Evolutionary conservation across 2,888 invertebrate genomes (phyloP), one percentile per base, ranked within the genome.

Genomic region (Serripes groenlandicus): DNA sequence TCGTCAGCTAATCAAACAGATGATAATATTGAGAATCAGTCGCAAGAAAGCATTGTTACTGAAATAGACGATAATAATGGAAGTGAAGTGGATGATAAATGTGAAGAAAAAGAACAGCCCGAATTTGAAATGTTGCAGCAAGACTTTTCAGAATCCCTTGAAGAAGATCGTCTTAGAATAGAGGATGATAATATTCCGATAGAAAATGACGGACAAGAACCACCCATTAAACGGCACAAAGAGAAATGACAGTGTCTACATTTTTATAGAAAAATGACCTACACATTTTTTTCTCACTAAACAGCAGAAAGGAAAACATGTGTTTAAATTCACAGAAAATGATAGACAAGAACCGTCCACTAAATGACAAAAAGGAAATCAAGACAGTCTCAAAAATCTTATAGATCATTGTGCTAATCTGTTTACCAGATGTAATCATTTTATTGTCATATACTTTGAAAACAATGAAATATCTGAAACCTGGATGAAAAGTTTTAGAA

Each of bases 141-240:
- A n/a, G 69, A 58, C 9, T 76, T 76, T 23, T 42, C 76, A 58
- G 69, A 76, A 23, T 42, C 76, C 0, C 32, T 76, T 60, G 76
- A 69, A 0, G 76, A 49, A 69, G 76, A 76, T 21, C 26, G 76
- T n/a, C 37, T 76, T 58, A 60, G 64, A 42, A 62, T 84, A 4
- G 75, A 78, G 21, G 78, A 62, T 26, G 75, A 78, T 4, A 66
- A 64, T 69, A 68, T 81, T 42, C 68, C 71, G 7, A 68, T 84
- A 60, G 84, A 84, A 69, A 84, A 75, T 73, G 81, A 81, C 56
- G 78, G 84, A 5, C 70, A 68, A n/a, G 75, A 78, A n/a, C 81
- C 84, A 21, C 73, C 75, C 3, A 30, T 35, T 18, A 84, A 84
- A 56, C 42, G 75, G 54, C 64, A 35, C 28, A 84, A 75, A 75